Conservation (phyloP, 2,113 vertebrate genomes). For the Trochalopteron elliotii region DNA sequence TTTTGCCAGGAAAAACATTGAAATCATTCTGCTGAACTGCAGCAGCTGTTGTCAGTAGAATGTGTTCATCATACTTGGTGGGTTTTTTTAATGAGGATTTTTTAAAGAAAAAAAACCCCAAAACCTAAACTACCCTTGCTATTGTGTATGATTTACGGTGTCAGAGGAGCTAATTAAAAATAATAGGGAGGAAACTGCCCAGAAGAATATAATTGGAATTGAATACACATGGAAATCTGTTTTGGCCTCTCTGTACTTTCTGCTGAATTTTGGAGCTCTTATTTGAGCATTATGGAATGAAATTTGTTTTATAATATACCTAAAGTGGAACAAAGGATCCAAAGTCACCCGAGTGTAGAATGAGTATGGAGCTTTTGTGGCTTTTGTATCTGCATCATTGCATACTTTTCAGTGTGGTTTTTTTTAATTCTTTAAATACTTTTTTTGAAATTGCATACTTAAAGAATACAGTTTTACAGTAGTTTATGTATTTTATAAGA, state of each 20-base stretch:
- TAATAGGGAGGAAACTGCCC: background rate
- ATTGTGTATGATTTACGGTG: background rate
- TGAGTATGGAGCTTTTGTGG: background rate
- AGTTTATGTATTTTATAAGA: background rate
- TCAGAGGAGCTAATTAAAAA: slow-evolving; percentile 50
- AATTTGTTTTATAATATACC: background rate
- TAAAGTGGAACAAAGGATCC: background rate
- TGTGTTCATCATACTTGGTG: background rate
- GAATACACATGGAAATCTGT: background rate
- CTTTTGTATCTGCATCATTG: background rate
- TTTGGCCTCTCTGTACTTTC: background rate
- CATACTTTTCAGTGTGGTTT: background rate
- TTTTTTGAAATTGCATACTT: background rate
- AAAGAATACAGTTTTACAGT: background rate
- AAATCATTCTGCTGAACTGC: accelerated
- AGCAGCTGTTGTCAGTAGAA: background rate
- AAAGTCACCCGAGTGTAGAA: background rate
- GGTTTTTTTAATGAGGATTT: background rate
- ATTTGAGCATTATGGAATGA: background rate
- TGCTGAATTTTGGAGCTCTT: background rate
- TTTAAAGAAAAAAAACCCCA: background rate
- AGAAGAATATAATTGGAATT: background rate
- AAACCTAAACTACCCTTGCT: background rate
- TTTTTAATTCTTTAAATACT: background rate
- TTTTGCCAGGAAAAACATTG: background rate